Percentiles rank a stretch among this genome's conserved stretches.
These are phyloP conservation scores for Drosophila nr. fundita DNA, from an alignment of 2,888 invertebrate species.

Conservation along the genomic window DNA sequence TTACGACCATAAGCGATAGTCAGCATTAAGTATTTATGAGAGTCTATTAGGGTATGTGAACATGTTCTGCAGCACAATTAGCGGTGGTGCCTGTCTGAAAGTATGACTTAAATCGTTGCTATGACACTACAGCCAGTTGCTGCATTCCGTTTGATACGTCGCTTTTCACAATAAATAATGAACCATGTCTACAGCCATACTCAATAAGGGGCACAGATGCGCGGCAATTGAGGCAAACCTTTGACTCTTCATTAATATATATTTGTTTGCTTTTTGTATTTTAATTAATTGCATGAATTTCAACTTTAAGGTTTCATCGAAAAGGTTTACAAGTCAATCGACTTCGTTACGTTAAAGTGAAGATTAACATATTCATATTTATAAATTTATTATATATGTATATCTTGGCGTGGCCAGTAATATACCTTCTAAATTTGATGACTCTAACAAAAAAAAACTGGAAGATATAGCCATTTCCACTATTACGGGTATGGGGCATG, in stretches of 20 bases:
- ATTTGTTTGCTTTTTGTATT: not conserved
- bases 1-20: not conserved
- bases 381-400: not conserved
- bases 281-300: not conserved
- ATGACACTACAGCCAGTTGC: conserved; percentile 25
- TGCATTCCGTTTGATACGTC: conserved; percentile 17
- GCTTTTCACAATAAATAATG: conserved; percentile 37
- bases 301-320: not conserved
- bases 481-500: not conserved
- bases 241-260: not conserved
- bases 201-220: conserved; percentile 44
- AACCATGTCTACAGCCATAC: conserved; percentile 37
- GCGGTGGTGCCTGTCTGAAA: no score
- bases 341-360: not conserved
- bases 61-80: not conserved
- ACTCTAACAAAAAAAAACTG: not conserved
- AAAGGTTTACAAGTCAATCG: not conserved
- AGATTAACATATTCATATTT: not conserved
- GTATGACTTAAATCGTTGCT: conserved; percentile 14
- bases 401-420: no score
- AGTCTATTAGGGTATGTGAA: not conserved
- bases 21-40: not conserved
- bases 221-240: not conserved
- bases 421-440: not conserved
- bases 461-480: not conserved